Conservation (phyloP, 92 coral and sea anemone genomes). For the Pocillopora meandrina region DNA sequence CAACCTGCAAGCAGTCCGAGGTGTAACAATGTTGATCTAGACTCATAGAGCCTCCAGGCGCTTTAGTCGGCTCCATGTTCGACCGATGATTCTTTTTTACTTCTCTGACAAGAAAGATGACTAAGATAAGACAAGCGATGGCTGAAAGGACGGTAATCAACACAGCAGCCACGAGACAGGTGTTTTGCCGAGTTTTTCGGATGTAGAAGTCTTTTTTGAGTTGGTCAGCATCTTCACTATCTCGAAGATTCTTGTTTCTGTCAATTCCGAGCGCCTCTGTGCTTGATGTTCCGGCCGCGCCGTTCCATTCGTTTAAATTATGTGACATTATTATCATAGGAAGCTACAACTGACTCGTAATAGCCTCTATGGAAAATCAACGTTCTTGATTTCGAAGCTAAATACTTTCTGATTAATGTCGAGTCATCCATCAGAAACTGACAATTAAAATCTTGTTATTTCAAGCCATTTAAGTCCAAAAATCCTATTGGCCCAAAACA, state of each 20-base stretch:
- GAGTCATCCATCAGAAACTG: background rate
- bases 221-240: background rate
- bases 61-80: background rate
- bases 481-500: conserved; percentile 4
- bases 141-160: background rate
- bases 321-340: conserved; percentile 21
- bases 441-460: background rate
- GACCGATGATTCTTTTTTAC: conserved; percentile 1
- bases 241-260: background rate
- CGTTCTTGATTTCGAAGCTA: background rate
- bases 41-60: background rate
- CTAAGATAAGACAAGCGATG: conserved; percentile 8
- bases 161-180: background rate
- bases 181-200: background rate
- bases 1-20: conserved; percentile 55
- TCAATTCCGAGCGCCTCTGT: conserved; percentile 23
- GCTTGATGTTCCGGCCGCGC: background rate
- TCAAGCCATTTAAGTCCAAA: background rate
- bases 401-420: background rate
- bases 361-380: background rate
- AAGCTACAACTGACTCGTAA: background rate
- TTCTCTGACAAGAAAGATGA: conserved; percentile 21
- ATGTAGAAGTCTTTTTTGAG: background rate
- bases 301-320: background rate
- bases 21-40: conserved; percentile 38